Evolutionary conservation across 2,797 vertebrate genomes (phyloP), one percentile per base, ranked within the genome.

Genomic region (Xenentodon cancila): DNA sequence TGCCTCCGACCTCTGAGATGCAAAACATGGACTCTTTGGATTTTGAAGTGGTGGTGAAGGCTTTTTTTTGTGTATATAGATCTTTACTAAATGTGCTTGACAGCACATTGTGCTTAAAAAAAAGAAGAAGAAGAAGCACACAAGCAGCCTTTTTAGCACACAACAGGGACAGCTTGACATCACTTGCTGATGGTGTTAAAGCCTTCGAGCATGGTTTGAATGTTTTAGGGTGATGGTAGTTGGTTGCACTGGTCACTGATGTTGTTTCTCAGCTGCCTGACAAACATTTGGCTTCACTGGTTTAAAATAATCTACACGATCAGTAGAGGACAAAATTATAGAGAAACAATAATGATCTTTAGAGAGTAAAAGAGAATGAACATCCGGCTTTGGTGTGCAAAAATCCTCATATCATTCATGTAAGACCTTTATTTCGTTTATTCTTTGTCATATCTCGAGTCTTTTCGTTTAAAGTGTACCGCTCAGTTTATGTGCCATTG

Each of bases 381-480:
- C 46, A 46, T 30, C 30, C 1, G 5, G 34, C 37, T 76, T 66
- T 61, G 47, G 52, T 53, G 43, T 37, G 1, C 18, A 51, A 55
- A 63, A n/a, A 46, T 42, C 51, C 62, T 46, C 19, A 53, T 34
- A 64, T n/a, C 48, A 55, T 56, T 61, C 7, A 25, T 30, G 20
- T 22, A 20, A 30, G 61, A 68, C 25, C 46, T 64, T 48, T 17
- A 65, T 27, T 73, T 25, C 3, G 25, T 25, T 25, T 5, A 25
- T 25, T 25, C 25, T 25, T 25, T 3, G 25, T 25, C 5, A 3
- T 25, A 5, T 25, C 25, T 25, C 25, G 72, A 79, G 80, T 90
- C 65, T 69, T 82, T 79, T 73, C 85, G 86, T 87, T 91, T 86
- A 88, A 87, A 85, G 68, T 85, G 72, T 86, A 89, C 76, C 69